A percentile compares a stretch with the other conserved stretches of the same genome.
Conservation (phyloP, 2,113 vertebrate species). For the Catharus bicknelli region DNA sequence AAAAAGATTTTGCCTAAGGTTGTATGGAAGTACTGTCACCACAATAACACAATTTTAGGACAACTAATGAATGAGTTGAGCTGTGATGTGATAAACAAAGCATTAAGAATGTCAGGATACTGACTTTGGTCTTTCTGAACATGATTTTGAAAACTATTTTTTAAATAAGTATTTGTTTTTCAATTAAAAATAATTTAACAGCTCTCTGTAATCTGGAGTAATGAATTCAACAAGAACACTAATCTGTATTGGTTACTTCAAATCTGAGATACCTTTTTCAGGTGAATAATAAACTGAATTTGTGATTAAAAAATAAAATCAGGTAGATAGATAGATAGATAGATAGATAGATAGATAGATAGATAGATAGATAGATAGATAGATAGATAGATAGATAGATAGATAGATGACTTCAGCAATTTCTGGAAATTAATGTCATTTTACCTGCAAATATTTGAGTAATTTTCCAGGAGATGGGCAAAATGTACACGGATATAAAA, state of each 20-base stretch:
- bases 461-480: background rate
- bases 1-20: background rate
- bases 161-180: background rate
- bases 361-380: background rate
- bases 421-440: background rate
- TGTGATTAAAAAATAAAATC: background rate
- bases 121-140: background rate
- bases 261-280: background rate
- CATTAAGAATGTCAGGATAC: background rate
- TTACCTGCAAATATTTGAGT: constrained; percentile 31
- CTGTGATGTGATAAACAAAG: background rate
- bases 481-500: background rate
- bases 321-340: background rate
- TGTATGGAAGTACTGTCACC: background rate
- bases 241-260: background rate
- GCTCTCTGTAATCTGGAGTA: background rate
- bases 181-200: background rate
- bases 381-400: background rate
- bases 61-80: background rate
- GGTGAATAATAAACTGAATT: background rate
- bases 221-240: background rate
- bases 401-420: background rate
- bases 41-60: background rate
- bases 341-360: background rate
- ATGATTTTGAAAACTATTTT: background rate